Evolutionary conservation across 1,140 invertebrate genomes (phyloP), one percentile per base, ranked within the genome.

Genomic region (Drosophila nigrodunni): DNA sequence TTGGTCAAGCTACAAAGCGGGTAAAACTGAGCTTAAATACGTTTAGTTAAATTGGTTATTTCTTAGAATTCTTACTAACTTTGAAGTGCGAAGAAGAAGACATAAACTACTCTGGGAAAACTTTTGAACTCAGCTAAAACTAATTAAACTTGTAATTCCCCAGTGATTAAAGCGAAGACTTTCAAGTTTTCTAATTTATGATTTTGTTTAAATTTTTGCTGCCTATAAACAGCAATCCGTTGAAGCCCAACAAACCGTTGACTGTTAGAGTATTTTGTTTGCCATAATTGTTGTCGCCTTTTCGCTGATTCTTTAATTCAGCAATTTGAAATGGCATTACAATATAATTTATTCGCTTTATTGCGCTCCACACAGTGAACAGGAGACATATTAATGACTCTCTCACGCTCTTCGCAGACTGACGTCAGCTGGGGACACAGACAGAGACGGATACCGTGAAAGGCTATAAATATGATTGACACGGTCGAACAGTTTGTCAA

Each of bases 401-500:
- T 82, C 72, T 86, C 69, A 71, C 62, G 69, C 76, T 62, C 61
- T 77, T 49, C 57, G 49, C 41, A 8, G 13, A 62, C 65, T 68
- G 50, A 72, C 74, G 55, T 69, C 68, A 72, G 60, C 65, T 60
- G 41, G 10, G 37, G 7, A 9, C 30, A 18, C 25, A 30, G 25
- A 30, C 25, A 30, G 25, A 6, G 25, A 5, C 25, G 6, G 25
- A 30, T 4, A 30, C 25, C 3, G 25, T 21, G 39, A 54, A 66
- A 89, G 79, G 80, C 85, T 89, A 89, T 89, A 89, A 89, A 89
- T 90, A 89, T 89, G 86, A 89, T 89, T 90, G 86, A 85, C 71
- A 74, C 21, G 49, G 47, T 65, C 54, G 49, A 47, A 35, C 61
- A 52, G 60, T 77, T 70, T 70, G 78, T 73, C 78, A 89, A 88